Evolutionary conservation across 1,140 invertebrate genomes (phyloP).

Genomic region (Oryzaephilus surinamensis): DNA sequence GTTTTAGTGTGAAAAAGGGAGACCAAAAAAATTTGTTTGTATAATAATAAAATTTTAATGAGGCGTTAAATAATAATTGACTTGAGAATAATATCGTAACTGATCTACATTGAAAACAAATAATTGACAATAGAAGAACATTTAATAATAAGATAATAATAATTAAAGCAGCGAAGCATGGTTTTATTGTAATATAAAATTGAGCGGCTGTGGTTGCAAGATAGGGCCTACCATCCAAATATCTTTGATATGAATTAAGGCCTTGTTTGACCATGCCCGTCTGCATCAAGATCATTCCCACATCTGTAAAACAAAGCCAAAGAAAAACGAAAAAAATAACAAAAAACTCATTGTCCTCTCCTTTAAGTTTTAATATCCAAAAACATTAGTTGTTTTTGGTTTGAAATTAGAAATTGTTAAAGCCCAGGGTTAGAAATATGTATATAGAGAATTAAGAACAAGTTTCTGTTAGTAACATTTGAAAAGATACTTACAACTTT

Average conservation of each 20-base stretch:
- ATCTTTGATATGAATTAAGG: conserved; percentile 65
- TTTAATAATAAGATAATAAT: neutral
- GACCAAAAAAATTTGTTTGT: too few relatives aligned
- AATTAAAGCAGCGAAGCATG: conserved; percentile 12
- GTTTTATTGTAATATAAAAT: conserved; percentile 3
- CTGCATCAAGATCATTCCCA: conserved; percentile 91
- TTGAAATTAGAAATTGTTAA: conserved; percentile 4
- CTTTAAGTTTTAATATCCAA: too few relatives aligned
- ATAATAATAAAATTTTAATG: too few relatives aligned
- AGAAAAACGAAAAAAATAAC: conserved; percentile 38
- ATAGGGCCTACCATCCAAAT: conserved; percentile 61
- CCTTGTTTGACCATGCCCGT: conserved; percentile 82
- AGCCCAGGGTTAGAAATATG: conserved; percentile 21
- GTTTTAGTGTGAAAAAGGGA: too few relatives aligned
- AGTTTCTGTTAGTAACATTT: neutral
- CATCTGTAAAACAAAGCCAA: conserved; percentile 75
- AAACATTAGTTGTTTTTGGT: conserved; percentile 1
- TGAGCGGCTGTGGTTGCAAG: too few relatives aligned
- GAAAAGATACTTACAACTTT: conserved; percentile 8
- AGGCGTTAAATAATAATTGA: too few relatives aligned
- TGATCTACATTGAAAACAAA: too few relatives aligned
- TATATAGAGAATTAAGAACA: neutral
- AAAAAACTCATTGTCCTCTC: conserved; percentile 3
- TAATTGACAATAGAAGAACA: too few relatives aligned
- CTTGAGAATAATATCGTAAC: too few relatives aligned